Evolutionary conservation across 30 jellyfish, hydroid and myxozoan genomes (phyloP), one percentile per base, ranked within the genome.

Genomic region (Euphysa ruthae): DNA sequence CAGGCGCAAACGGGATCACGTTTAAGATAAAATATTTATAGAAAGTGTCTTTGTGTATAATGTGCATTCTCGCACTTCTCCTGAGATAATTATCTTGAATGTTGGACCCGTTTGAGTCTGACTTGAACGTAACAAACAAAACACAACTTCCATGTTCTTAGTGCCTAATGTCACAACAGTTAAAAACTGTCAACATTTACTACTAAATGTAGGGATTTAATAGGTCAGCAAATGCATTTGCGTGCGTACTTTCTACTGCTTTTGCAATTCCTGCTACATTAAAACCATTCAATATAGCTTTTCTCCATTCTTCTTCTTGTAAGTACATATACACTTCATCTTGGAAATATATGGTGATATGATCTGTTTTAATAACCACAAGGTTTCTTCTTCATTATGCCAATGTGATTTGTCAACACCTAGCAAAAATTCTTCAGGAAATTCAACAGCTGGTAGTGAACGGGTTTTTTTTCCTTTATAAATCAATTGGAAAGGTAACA

Each of bases 381-480:
- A n/a, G n/a, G n/a, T 21, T 61, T 61, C 74, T 35, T 18, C 26
- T 32, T 61, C 66, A 35, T 61, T 61, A 32, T 24, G 30, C 71
- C 64, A 61, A 35, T 61, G 66, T 18, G 6, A 6, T 27, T 61
- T 35, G 43, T 61, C 34, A 32, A 24, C 30, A 16, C 60, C 35
- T 21, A 61, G 18, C 64, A 61, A 4, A 61, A 61, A n/a, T 16
- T 18, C 18, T 2, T 26, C 18, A 1, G 35, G 6, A 56, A 21
- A 16, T 30, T 61, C 16, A 61, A 55, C 69, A 18, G 69, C 5
- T 65, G 78, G 78, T 15, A 43, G 78, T n/a, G 35, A 65, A 26
- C 54, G 63, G 27, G 6, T 26, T 23, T 38, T 43, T 65, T 65
- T 65, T 26, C 78, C 78, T 10, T 33, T 43, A 26, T 65, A 65